Percentiles rank a stretch among this genome's conserved stretches.
phyloP scores from a whole-genome alignment of 2,888 invertebrate genomes.

The Byasa hedistus region DNA sequence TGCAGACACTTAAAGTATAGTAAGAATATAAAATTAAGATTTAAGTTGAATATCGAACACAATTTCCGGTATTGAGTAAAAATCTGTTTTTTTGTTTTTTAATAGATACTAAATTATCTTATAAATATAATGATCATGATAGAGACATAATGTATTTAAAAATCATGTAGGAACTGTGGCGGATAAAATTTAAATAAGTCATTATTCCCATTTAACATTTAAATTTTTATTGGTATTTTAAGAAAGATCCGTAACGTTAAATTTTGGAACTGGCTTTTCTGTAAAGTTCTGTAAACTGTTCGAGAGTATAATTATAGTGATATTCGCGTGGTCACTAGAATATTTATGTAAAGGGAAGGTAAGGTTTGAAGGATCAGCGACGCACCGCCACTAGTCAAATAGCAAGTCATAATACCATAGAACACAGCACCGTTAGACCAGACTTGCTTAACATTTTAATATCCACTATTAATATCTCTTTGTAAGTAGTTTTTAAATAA shows the following conservation, averaged over 20 bases:
- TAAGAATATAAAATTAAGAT: neutral
- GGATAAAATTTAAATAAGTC: neutral
- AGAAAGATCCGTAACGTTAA: too few relatives aligned
- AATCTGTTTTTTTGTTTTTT: neutral
- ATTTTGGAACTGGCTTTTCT: neutral
- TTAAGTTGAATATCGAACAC: neutral
- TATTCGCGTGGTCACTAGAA: constrained; percentile 56
- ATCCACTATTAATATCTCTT: neutral
- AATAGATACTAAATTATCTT: neutral
- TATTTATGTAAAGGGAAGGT: constrained; percentile 63
- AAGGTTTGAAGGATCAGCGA: constrained; percentile 50
- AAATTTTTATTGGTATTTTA: neutral
- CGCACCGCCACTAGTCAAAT: constrained; percentile 52
- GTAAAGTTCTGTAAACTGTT: constrained; percentile 35
- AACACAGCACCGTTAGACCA: constrained; percentile 42
- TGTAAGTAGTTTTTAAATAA: too few relatives aligned
- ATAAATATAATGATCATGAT: neutral
- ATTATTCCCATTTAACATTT: neutral
- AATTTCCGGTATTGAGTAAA: neutral
- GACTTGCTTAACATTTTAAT: neutral
- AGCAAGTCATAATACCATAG: constrained; percentile 71
- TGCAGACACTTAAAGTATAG: neutral
- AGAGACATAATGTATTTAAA: neutral
- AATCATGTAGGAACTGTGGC: neutral
- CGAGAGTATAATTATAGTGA: constrained; percentile 35